Evolutionary conservation across 2,888 invertebrate species (phyloP).

Genomic region (Netelia virgata): DNA sequence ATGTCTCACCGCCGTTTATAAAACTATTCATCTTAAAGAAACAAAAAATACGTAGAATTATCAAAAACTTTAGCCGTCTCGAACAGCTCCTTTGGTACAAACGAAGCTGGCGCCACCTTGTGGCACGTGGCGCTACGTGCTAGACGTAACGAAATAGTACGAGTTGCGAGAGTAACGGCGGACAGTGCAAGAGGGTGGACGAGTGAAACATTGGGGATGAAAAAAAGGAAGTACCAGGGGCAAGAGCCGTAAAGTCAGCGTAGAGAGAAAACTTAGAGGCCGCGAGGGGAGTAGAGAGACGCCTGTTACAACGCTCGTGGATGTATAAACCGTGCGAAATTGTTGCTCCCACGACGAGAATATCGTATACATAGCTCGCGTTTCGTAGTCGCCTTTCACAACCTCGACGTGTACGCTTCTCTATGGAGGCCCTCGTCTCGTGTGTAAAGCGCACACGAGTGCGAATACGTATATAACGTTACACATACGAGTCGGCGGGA

Average conservation of each 20-base stretch:
- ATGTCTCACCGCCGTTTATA: no score
- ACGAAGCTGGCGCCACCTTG: no score
- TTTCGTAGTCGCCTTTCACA: conserved; percentile 66
- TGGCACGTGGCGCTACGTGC: no score
- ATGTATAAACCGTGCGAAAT: conserved; percentile 75
- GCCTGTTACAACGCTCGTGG: conserved; percentile 50
- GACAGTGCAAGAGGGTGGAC: background rate
- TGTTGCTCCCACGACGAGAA: conserved; percentile 76
- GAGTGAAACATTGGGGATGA: background rate
- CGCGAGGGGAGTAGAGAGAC: conserved; percentile 13
- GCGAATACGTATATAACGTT: conserved; percentile 44
- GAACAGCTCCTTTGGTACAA: no score
- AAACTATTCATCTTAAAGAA: no score
- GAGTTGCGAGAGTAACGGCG: background rate
- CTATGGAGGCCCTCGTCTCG: conserved; percentile 9
- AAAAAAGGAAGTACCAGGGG: conserved; percentile 14
- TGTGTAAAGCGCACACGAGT: conserved; percentile 3
- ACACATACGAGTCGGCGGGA: conserved; percentile 19
- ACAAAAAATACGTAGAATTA: no score
- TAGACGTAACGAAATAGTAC: background rate
- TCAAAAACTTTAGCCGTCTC: no score
- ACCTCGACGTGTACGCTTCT: conserved; percentile 66
- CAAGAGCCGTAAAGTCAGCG: conserved; percentile 34
- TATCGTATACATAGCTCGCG: conserved; percentile 70
- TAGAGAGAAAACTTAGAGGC: conserved; percentile 18